Percentiles rank a stretch among this genome's conserved stretches.
Conservation (phyloP, 2,113 vertebrate species). For the Bostrychus sinensis region DNA sequence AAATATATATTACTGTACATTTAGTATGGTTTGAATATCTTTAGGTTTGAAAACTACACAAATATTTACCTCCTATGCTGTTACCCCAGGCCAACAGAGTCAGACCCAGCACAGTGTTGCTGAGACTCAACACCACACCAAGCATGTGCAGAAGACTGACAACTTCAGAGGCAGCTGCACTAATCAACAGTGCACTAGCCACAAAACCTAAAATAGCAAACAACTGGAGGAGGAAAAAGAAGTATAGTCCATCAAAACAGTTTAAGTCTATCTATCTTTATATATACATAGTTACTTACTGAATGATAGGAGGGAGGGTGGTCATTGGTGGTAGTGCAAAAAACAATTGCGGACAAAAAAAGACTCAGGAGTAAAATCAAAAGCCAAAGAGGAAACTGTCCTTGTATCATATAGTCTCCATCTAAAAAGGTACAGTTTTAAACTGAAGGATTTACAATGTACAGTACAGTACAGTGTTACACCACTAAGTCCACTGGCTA, state of each 20-base stretch:
- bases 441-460: not conserved
- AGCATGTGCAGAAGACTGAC: slow-evolving; percentile 90
- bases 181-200: slow-evolving; percentile 93
- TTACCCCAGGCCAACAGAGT: slow-evolving; percentile 98
- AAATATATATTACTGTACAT: not conserved
- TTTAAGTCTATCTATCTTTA: too few relatives aligned
- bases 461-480: not conserved
- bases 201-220: slow-evolving; percentile 93
- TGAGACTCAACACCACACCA: slow-evolving; percentile 88
- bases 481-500: too few relatives aligned
- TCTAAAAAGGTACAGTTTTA: slow-evolving; percentile 69
- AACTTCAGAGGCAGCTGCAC: slow-evolving; percentile 86
- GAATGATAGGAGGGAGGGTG: slow-evolving; percentile 86
- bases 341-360: slow-evolving; percentile 80
- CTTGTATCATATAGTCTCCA: slow-evolving; percentile 84
- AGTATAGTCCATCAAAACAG: not conserved
- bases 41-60: not conserved
- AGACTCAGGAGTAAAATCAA: slow-evolving; percentile 79
- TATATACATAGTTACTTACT: slow-evolving; percentile 76
- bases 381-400: slow-evolving; percentile 87
- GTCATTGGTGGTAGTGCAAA: slow-evolving; percentile 86
- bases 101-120: slow-evolving; percentile 94
- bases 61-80: slow-evolving; percentile 81
- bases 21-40: not conserved
- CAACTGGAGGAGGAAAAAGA: slow-evolving; percentile 71